phyloP scores from a whole-genome alignment of 2,888 invertebrate genomes.

The Polydrusus tereticollis region DNA sequence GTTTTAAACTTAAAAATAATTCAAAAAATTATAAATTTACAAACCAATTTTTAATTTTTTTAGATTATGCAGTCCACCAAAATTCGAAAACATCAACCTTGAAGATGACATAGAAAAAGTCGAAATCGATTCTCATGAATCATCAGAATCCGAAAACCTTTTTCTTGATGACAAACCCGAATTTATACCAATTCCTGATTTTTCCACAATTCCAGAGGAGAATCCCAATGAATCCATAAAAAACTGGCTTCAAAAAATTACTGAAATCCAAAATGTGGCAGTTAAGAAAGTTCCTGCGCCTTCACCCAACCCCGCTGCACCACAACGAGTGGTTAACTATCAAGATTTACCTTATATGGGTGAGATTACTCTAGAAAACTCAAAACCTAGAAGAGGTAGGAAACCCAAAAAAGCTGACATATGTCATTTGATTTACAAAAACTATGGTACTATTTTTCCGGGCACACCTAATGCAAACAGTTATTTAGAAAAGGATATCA shows the following conservation, averaged over 20 bases:
- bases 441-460: constrained; percentile 89
- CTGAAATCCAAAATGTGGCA: constrained; percentile 77
- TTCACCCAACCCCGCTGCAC: constrained; percentile 42
- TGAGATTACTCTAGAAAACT: constrained; percentile 90
- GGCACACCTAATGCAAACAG: constrained; percentile 76
- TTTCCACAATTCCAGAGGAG: constrained; percentile 63
- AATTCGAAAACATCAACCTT: constrained; percentile 60
- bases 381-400: constrained; percentile 86
- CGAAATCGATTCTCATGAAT: constrained; percentile 61
- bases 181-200: constrained; percentile 45
- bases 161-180: constrained; percentile 34
- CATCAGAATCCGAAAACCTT: constrained; percentile 53
- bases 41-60: background rate
- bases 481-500: constrained; percentile 66
- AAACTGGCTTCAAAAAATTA: constrained; percentile 82
- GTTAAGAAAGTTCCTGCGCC: constrained; percentile 60
- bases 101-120: constrained; percentile 65
- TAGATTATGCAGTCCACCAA: constrained; percentile 23
- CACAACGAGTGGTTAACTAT: constrained; percentile 77
- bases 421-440: constrained; percentile 91
- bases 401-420: constrained; percentile 95
- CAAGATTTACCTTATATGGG: constrained; percentile 93
- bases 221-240: constrained; percentile 76
- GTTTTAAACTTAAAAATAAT: background rate
- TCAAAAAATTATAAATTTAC: background rate